phyloP scores from a whole-genome alignment of 2,113 vertebrate species.

The Bubo blakistoni region DNA sequence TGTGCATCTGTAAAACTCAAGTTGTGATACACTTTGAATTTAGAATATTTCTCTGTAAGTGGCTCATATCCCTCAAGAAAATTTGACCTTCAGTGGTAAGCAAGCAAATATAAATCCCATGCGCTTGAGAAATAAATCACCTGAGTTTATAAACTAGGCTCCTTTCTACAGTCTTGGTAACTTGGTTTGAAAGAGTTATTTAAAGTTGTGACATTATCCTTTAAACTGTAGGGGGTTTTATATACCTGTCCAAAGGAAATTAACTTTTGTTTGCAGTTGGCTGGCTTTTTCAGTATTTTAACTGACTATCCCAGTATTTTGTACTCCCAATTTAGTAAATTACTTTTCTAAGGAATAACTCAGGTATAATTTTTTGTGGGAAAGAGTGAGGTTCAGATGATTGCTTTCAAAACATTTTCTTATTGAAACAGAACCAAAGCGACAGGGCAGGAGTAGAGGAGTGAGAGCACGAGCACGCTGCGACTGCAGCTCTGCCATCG shows the following conservation, averaged over 20 bases:
- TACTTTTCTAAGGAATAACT: not conserved
- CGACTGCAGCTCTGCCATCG: rapidly evolving
- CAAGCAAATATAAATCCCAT: not conserved
- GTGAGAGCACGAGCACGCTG: rapidly evolving
- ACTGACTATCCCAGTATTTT: not conserved
- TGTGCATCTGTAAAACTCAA: not conserved
- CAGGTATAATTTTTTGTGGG: not conserved
- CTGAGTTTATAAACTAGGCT: not conserved
- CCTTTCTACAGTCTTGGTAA: not conserved
- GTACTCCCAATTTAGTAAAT: not conserved
- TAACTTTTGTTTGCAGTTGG: not conserved
- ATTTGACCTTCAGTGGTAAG: not conserved
- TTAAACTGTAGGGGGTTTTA: not conserved
- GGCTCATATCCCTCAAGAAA: not conserved
- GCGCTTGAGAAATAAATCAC: not conserved
- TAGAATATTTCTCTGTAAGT: not conserved
- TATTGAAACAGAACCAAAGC: rapidly evolving
- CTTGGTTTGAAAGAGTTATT: not conserved
- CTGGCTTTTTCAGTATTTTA: not conserved
- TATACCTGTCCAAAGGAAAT: not conserved
- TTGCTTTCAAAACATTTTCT: not conserved
- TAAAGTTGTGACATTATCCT: not conserved
- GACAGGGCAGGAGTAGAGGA: not conserved
- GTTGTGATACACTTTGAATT: not conserved
- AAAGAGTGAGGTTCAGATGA: not conserved